Evolutionary conservation across 2,113 vertebrate genomes (phyloP), one percentile per base, ranked within the genome.

Genomic region (Seriola rivoliana): DNA sequence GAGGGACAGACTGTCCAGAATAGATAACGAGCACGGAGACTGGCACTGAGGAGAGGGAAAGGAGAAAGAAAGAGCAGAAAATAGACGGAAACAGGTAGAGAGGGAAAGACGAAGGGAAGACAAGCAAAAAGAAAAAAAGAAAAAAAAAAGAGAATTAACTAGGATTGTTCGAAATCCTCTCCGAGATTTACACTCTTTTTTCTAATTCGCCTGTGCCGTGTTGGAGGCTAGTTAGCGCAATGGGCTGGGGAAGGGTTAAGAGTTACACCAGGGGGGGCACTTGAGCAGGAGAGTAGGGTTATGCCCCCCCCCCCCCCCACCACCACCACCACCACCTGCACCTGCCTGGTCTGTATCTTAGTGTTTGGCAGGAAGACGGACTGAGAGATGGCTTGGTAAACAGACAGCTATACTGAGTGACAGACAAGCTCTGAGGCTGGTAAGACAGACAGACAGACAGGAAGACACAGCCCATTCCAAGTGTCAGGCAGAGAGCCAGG

Each of bases 1-100:
- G 83, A 91, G 91, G 89, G 91, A 92, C 89, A 88, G 68, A 90
- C 89, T 89, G 84, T 92, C 88, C 91, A 75, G 90, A 92, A 91
- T 87, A 89, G 90, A 91, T 92, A 94, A 91, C 83, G 42, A 91
- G 82, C 52, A 62, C 80, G 71, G 81, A 90, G 89, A 86, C 81
- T 71, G 83, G 48, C 71, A 68, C 46, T 10, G 71, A 83, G 72
- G 58, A 84, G 65, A 70, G 44, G 63, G 71, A 42, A 52, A 72
- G 40, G 63, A 55, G 36, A 36, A 50, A 55, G 25, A 70, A 54
- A 29, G 34, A 60, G 29, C 34, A 69, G 65, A 57, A 78, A 67
- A 86, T 59, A 82, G 58, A 57, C 50, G 48, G 64, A 80, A 71
- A 87, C 73, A 75, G 82, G 74, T 87, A 42, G 54, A 82, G 54